These are phyloP conservation scores for Acanthopleura granulata DNA, from an alignment of 2,888 invertebrate species.

Conservation along the genomic window DNA sequence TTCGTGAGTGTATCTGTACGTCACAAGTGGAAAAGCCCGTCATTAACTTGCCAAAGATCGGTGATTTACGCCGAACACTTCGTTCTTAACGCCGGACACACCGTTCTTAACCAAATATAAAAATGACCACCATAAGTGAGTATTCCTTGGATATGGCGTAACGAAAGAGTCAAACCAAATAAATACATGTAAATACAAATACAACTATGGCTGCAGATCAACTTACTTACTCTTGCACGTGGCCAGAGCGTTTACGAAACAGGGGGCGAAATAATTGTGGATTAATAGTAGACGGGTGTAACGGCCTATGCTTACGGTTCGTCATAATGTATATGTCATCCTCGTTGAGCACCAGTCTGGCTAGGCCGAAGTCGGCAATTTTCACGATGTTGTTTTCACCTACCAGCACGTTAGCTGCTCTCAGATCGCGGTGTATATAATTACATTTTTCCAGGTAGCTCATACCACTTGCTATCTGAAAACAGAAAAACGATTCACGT, in stretches of 20 bases:
- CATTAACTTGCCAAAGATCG: too few species aligned
- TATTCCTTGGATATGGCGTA: not conserved
- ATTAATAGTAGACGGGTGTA: not conserved
- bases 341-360: slow-evolving; percentile 77
- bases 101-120: too few species aligned
- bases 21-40: too few species aligned
- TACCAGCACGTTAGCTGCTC: slow-evolving; percentile 70
- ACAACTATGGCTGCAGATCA: too few species aligned
- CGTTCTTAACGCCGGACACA: too few species aligned
- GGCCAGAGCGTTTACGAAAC: too few species aligned
- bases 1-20: too few species aligned
- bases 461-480: slow-evolving; percentile 68
- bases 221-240: too few species aligned
- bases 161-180: not conserved
- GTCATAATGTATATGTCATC: slow-evolving; percentile 9
- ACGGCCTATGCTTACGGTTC: slow-evolving; percentile 14
- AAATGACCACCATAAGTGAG: not conserved
- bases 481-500: not conserved
- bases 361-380: slow-evolving; percentile 96
- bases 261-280: too few species aligned
- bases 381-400: slow-evolving; percentile 76
- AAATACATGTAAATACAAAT: too few species aligned
- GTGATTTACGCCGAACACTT: too few species aligned
- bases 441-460: slow-evolving; percentile 89
- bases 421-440: slow-evolving; percentile 80